phyloP scores from a whole-genome alignment of 2,113 vertebrate genomes.

The Campylomormyrus tamandua region DNA sequence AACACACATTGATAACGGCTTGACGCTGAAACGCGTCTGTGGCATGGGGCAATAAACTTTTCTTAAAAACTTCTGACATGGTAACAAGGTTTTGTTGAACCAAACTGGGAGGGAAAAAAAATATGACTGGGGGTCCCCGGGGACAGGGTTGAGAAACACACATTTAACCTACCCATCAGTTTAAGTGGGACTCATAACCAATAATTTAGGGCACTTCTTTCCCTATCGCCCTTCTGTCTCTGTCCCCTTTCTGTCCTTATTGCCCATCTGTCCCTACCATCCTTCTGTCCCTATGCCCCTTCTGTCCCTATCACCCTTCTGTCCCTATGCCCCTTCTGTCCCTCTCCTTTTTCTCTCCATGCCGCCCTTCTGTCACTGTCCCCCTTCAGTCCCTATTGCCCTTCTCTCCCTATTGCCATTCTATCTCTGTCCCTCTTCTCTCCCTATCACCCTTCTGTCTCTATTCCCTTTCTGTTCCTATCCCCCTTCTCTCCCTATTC shows the following conservation, averaged over 20 bases:
- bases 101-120: not conserved
- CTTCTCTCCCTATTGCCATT: not conserved
- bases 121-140: not conserved
- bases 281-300: not conserved
- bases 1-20: no score
- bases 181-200: not conserved
- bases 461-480: not conserved
- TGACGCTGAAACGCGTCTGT: no score
- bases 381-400: not conserved
- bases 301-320: not conserved
- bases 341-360: no score
- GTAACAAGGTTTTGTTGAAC: not conserved
- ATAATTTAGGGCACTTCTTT: not conserved
- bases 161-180: not conserved
- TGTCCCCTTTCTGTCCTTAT: no score
- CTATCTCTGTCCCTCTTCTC: not conserved
- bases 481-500: not conserved
- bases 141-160: not conserved
- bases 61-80: not conserved
- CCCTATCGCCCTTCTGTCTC: not conserved
- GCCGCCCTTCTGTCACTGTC: not conserved
- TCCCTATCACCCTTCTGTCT: not conserved
- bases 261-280: no score
- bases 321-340: not conserved
- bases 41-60: no score